Evolutionary conservation across 2,797 vertebrate species (phyloP).

Genomic region (Tiaroga cobitis): DNA sequence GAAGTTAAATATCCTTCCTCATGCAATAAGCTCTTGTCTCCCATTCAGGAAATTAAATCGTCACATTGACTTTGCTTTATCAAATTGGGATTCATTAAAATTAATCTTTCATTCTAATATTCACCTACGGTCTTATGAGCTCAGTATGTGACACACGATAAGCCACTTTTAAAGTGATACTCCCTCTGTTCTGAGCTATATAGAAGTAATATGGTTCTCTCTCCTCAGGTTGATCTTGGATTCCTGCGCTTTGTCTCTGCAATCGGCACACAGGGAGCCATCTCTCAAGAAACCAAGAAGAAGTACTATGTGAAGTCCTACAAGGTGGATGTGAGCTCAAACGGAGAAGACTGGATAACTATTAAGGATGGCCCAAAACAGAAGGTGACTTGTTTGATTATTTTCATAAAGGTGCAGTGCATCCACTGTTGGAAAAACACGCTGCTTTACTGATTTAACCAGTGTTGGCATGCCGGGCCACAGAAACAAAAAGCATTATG

Average conservation of each 20-base stretch:
- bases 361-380: conserved; percentile 93
- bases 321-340: conserved; percentile 95
- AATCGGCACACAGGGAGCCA: conserved; percentile 93
- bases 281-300: conserved; percentile 93
- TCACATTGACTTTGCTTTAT: conserved; percentile 71
- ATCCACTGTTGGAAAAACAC: no score
- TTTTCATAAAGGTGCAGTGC: not conserved
- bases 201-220: conserved; percentile 34
- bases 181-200: conserved; percentile 11
- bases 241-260: conserved; percentile 92
- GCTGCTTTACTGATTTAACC: not conserved
- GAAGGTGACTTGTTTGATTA: conserved; percentile 76
- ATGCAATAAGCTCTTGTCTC: conserved; percentile 77
- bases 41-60: conserved; percentile 81
- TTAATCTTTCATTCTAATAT: conserved; percentile 59
- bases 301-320: conserved; percentile 92
- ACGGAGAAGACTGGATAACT: conserved; percentile 98
- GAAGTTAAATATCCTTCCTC: conserved; percentile 68
- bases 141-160: conserved; percentile 22
- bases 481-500: not conserved
- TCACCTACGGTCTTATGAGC: conserved; percentile 36
- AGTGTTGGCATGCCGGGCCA: not conserved
- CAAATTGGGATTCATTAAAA: conserved; percentile 69
- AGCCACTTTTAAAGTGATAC: conserved; percentile 43
- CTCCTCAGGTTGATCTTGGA: conserved; percentile 90